These are phyloP conservation scores for Hipposideros larvatus DNA, from an alignment of 2,797 vertebrate genomes.

Conservation along the genomic window DNA sequence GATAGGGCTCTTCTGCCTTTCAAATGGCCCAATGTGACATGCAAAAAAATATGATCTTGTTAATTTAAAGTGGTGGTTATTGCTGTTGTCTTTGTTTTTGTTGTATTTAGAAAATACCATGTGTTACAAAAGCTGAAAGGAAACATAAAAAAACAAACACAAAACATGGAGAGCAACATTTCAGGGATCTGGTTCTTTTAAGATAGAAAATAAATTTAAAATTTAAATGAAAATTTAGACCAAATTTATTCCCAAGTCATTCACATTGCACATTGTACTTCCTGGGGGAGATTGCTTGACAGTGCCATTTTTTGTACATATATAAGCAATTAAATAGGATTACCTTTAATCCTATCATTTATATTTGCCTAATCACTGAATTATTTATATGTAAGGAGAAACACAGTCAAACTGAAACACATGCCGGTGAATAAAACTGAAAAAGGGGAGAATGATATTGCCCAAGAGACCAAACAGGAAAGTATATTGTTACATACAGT, in stretches of 20 bases:
- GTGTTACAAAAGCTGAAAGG: neutral
- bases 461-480: slow-evolving; percentile 61
- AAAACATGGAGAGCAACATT: neutral
- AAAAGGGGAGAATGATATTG: slow-evolving; percentile 54
- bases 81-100: neutral
- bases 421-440: neutral
- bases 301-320: neutral
- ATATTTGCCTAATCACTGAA: slow-evolving; percentile 44
- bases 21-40: neutral
- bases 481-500: slow-evolving; percentile 41
- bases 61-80: neutral
- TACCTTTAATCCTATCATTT: slow-evolving; percentile 38
- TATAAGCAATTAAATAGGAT: slow-evolving; percentile 41
- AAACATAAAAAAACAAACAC: neutral
- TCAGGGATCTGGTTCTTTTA: neutral
- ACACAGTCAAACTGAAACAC: slow-evolving; percentile 27
- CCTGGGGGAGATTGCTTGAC: neutral
- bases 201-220: neutral
- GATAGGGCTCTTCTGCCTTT: neutral
- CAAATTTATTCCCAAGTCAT: neutral
- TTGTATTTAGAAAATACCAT: neutral
- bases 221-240: neutral
- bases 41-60: neutral
- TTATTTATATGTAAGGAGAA: slow-evolving; percentile 61
- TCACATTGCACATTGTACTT: neutral